Conservation (phyloP, 2,888 invertebrate species). For the Exephanes ischioxanthus region DNA sequence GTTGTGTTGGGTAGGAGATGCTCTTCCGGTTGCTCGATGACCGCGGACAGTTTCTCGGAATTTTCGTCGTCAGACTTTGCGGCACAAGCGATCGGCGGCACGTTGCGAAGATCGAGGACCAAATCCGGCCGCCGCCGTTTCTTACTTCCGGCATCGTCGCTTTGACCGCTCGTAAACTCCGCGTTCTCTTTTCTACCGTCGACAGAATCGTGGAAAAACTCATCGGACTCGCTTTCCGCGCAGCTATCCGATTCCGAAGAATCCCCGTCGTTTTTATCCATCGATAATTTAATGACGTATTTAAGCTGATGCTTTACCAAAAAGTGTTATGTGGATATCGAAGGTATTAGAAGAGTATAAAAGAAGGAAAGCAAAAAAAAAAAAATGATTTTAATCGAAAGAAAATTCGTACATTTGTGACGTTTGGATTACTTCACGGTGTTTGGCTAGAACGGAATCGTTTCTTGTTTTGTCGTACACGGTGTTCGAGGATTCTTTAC, state of each 20-base stretch:
- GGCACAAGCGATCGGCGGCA: constrained; percentile 54
- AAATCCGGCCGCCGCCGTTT: constrained; percentile 50
- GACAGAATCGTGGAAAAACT: constrained; percentile 57
- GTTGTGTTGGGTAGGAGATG: constrained; percentile 21
- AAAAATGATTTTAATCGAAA: neutral
- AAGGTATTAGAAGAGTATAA: neutral
- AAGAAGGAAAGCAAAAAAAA: neutral
- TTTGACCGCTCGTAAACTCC: constrained; percentile 1
- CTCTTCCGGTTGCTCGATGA: constrained; percentile 74
- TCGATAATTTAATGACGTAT: constrained; percentile 22
- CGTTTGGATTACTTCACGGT: neutral
- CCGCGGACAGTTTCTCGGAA: constrained; percentile 72
- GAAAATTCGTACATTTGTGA: neutral
- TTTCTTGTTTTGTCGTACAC: too few species aligned
- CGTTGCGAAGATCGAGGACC: constrained; percentile 68
- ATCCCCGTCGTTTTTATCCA: constrained; percentile 56
- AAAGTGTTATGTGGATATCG: neutral
- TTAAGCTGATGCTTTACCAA: neutral
- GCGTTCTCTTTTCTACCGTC: constrained; percentile 46
- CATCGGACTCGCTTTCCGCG: constrained; percentile 52
- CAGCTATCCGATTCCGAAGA: constrained; percentile 46
- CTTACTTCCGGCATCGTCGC: constrained; percentile 16
- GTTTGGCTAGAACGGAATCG: too few species aligned
- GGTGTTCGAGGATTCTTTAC: too few species aligned
- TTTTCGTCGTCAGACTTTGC: constrained; percentile 69